Conservation (phyloP, 2,888 invertebrate genomes). For the Carabus problematicus region DNA sequence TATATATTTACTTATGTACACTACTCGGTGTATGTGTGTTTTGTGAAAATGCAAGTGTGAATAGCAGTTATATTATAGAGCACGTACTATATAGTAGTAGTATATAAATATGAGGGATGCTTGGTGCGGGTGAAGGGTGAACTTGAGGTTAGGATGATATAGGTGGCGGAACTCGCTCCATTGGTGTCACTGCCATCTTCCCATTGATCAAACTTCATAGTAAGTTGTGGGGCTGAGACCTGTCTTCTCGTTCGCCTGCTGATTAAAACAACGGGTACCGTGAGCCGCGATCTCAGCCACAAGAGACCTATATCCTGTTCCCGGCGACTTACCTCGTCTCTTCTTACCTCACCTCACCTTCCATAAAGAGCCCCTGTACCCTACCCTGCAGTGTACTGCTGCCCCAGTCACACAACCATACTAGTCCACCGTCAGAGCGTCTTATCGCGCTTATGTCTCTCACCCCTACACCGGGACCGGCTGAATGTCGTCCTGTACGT, state of each 20-base stretch:
- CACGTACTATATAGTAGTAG: constrained; percentile 4
- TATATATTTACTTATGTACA: constrained; percentile 3
- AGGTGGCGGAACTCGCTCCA: constrained; percentile 26
- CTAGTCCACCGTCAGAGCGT: too few relatives aligned
- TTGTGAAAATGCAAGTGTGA: background rate
- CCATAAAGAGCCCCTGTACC: background rate
- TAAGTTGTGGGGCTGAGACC: constrained; percentile 35
- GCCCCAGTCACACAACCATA: too few relatives aligned
- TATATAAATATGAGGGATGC: too few relatives aligned
- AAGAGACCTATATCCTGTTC: constrained; percentile 9
- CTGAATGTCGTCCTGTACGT: too few relatives aligned
- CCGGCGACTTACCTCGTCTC: constrained; percentile 4
- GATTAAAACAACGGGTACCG: constrained; percentile 30
- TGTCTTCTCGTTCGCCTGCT: constrained; percentile 26
- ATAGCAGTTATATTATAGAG: background rate
- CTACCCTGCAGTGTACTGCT: too few relatives aligned
- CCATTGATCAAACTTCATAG: constrained; percentile 51
- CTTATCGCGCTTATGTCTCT: too few relatives aligned
- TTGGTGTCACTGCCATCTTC: constrained; percentile 49
- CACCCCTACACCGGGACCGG: too few relatives aligned
- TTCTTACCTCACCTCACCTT: constrained; percentile 2
- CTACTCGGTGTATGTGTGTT: background rate
- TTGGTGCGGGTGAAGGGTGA: too few relatives aligned
- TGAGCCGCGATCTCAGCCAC: constrained; percentile 3
- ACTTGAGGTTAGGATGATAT: background rate